A percentile compares a stretch with the other conserved stretches of the same genome.
These are phyloP conservation scores for Drosophila pseudotakahashii DNA, from an alignment of 2,888 invertebrate species.

Conservation along the genomic window DNA sequence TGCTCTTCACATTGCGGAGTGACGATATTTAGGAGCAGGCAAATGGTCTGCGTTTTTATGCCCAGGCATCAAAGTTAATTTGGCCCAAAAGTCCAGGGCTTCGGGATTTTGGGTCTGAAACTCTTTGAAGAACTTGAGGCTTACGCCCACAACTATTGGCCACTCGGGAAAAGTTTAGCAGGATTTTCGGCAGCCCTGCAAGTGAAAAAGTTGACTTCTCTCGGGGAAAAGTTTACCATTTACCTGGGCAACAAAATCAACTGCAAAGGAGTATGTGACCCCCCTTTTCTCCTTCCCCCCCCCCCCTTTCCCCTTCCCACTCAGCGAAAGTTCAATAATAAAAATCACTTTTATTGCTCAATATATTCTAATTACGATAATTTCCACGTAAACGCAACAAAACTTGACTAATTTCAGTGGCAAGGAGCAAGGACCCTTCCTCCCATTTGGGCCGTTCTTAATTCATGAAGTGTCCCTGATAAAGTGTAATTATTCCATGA, in stretches of 20 bases:
- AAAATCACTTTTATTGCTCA: conserved; percentile 82
- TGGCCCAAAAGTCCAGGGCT: conserved; percentile 38
- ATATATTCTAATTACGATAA: conserved; percentile 83
- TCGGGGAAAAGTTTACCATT: conserved; percentile 31
- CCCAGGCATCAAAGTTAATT: conserved; percentile 61
- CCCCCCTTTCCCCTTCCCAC: too few species aligned
- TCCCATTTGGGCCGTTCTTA: conserved; percentile 50
- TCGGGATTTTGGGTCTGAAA: conserved; percentile 22
- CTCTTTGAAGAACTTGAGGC: conserved; percentile 18
- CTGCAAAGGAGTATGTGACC: conserved; percentile 26
- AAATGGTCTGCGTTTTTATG: conserved; percentile 71
- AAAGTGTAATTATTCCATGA: conserved; percentile 80
- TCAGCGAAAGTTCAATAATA: conserved; percentile 65
- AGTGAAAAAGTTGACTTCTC: conserved; percentile 18
- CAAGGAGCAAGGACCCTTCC: conserved; percentile 6
- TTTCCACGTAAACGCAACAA: conserved; percentile 75
- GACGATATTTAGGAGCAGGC: conserved; percentile 56
- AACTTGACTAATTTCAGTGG: conserved; percentile 76
- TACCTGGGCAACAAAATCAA: conserved; percentile 27
- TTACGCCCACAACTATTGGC: conserved; percentile 25
- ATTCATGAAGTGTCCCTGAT: conserved; percentile 75
- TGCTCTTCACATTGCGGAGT: background rate
- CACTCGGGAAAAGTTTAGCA: conserved; percentile 5
- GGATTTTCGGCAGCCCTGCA: conserved; percentile 25
- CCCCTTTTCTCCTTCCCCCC: too few species aligned